A percentile compares a stretch with the other conserved stretches of the same genome.
Conservation (phyloP, 2,888 invertebrate genomes). For the Callyntrura sp. region DNA sequence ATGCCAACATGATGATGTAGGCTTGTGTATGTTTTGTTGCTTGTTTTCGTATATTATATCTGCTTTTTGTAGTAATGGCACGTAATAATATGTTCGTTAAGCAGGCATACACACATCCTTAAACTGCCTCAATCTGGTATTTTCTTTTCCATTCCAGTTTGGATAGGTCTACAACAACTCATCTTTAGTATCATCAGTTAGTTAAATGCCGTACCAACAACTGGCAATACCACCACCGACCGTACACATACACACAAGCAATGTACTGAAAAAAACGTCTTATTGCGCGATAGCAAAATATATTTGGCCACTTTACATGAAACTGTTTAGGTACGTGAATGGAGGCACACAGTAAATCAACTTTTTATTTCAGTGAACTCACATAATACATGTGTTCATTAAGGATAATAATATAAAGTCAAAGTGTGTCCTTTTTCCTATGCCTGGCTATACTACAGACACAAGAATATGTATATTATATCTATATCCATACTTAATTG, state of each 20-base stretch:
- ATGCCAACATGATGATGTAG: neutral
- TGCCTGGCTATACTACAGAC: too few relatives aligned
- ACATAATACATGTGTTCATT: too few relatives aligned
- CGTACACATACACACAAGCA: too few relatives aligned
- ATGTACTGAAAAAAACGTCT: neutral
- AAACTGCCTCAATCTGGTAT: slow-evolving; percentile 62
- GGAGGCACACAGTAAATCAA: too few relatives aligned
- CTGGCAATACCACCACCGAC: neutral
- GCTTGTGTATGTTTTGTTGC: neutral
- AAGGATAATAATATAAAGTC: too few relatives aligned
- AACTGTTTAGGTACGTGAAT: too few relatives aligned
- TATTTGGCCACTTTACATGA: too few relatives aligned
- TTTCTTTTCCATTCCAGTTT: slow-evolving; percentile 69
- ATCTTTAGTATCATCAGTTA: neutral
- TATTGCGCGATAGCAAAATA: neutral
- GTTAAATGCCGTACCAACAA: neutral
- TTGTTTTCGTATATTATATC: neutral
- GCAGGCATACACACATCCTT: neutral
- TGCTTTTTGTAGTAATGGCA: neutral
- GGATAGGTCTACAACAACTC: neutral
- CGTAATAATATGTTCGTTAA: neutral
- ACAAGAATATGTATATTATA: too few relatives aligned
- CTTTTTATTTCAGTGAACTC: too few relatives aligned
- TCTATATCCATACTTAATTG: neutral
- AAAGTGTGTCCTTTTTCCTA: neutral